Evolutionary conservation across 2,113 vertebrate genomes (phyloP).

Genomic region (Catagonus wagneri): DNA sequence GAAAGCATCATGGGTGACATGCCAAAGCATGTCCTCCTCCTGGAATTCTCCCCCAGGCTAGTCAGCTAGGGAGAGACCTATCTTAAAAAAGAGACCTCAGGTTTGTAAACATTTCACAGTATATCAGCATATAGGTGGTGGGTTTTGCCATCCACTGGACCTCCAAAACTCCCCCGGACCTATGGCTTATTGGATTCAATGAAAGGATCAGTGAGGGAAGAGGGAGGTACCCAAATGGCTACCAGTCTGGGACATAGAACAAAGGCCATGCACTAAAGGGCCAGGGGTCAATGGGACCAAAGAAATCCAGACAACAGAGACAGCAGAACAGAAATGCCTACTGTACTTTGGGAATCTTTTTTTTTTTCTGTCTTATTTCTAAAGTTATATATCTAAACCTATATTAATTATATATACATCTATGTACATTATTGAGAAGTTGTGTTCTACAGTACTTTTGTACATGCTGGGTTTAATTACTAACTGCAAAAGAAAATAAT

Average conservation of each 20-base stretch:
- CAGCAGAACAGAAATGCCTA: constrained; percentile 82
- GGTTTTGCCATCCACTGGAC: constrained; percentile 64
- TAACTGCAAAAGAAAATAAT: constrained; percentile 89
- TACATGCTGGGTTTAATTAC: constrained; percentile 93
- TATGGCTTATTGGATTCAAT: constrained; percentile 90
- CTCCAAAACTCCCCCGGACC: constrained; percentile 79
- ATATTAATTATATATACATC: constrained; percentile 87
- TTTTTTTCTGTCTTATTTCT: constrained; percentile 90
- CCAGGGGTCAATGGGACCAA: constrained; percentile 1
- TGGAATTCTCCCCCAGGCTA: constrained; percentile 67
- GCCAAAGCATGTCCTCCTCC: constrained; percentile 27
- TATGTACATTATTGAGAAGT: constrained; percentile 93
- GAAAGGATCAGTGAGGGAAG: constrained; percentile 73
- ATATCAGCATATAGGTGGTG: constrained; percentile 76
- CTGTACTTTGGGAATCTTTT: constrained; percentile 73
- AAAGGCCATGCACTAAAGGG: constrained; percentile 81
- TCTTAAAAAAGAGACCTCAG: constrained; percentile 34
- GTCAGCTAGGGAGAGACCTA: constrained; percentile 50
- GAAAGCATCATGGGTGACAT: background rate
- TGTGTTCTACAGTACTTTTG: constrained; percentile 91
- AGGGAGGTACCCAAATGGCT: constrained; percentile 84
- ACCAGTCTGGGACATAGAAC: constrained; percentile 83
- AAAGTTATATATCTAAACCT: constrained; percentile 88
- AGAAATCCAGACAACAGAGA: constrained; percentile 71
- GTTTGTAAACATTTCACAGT: constrained; percentile 88